phyloP scores from a whole-genome alignment of 2,113 vertebrate species.

The Callaeas wilsoni region DNA sequence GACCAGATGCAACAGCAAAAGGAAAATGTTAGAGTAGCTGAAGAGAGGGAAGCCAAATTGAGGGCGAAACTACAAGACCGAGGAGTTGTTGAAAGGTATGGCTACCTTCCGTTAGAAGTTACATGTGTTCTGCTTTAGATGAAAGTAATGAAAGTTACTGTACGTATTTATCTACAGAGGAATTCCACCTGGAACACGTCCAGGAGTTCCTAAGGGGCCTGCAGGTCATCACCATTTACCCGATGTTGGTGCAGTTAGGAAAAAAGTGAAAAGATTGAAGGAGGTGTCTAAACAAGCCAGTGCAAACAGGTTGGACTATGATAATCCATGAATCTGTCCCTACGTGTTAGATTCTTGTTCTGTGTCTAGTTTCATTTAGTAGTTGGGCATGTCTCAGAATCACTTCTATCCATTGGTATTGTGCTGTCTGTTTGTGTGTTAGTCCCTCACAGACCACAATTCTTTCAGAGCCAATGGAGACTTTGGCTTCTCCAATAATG shows the following conservation, averaged over 20 bases:
- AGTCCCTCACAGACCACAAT: neutral
- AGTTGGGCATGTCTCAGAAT: neutral
- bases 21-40: conserved; percentile 59
- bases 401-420: neutral
- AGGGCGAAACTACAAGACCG: conserved; percentile 11
- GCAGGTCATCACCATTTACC: conserved; percentile 64
- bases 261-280: conserved; percentile 84
- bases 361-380: conserved; percentile 17
- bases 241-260: conserved; percentile 75
- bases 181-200: conserved; percentile 69
- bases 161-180: conserved; percentile 70
- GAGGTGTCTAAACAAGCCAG: conserved; percentile 77
- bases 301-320: conserved; percentile 68
- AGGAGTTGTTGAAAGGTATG: conserved; percentile 70
- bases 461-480: neutral
- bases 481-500: neutral
- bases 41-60: conserved; percentile 61
- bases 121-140: conserved; percentile 15
- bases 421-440: conserved; percentile 11
- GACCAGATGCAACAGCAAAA: conserved; percentile 81
- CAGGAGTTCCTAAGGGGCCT: conserved; percentile 72
- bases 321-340: conserved; percentile 39
- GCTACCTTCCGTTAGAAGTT: neutral
- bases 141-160: conserved; percentile 53
- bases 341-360: conserved; percentile 44